phyloP scores from a whole-genome alignment of 2,113 vertebrate species.

The Picathartes gymnocephalus region DNA sequence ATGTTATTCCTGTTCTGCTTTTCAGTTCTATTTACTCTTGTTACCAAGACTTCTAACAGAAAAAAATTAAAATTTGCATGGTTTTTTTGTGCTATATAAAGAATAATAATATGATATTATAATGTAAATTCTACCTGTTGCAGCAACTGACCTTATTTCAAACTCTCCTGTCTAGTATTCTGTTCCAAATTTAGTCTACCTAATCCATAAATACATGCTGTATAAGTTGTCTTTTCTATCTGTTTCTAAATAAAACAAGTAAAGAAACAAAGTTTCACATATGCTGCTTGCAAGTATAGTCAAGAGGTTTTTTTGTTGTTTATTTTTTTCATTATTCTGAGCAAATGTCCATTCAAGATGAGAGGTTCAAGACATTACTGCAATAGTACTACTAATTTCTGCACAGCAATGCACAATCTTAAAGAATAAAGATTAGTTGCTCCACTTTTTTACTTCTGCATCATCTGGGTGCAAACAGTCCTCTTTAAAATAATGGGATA shows the following conservation, averaged over 20 bases:
- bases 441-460: not conserved
- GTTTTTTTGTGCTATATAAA: not conserved
- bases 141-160: not conserved
- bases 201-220: not conserved
- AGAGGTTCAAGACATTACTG: not conserved
- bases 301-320: fast-evolving
- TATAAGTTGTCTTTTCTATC: not conserved
- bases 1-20: not conserved
- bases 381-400: not conserved
- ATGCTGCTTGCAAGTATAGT: not conserved
- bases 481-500: not conserved
- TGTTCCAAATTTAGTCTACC: not conserved
- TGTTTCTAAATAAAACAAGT: not conserved
- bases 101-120: not conserved
- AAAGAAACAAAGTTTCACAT: not conserved
- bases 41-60: not conserved
- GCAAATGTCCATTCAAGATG: not conserved
- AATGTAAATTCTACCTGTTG: not conserved
- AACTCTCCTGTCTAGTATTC: not conserved
- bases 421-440: not conserved
- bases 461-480: not conserved
- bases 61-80: not conserved
- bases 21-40: not conserved
- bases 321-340: not conserved
- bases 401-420: not conserved